Evolutionary conservation across 2,797 vertebrate species (phyloP).

Genomic region (Parauchenoglanis punctatus): DNA sequence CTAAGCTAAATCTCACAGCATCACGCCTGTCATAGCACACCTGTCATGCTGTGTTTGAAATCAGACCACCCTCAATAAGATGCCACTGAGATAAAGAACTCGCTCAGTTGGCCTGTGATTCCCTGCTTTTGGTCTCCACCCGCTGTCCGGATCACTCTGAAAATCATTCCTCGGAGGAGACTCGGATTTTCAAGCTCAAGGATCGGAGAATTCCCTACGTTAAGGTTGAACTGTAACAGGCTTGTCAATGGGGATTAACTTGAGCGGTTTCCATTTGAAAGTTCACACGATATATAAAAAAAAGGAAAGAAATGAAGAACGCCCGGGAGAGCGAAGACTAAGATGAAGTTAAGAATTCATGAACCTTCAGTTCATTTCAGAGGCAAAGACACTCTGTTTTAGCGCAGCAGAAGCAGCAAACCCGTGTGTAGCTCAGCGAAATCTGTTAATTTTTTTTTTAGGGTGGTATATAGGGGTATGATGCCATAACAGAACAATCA

Average conservation of each 20-base stretch:
- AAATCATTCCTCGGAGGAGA: slow-evolving; percentile 16
- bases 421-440: not conserved
- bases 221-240: slow-evolving; percentile 62
- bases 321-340: not conserved
- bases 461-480: not conserved
- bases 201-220: slow-evolving; percentile 49
- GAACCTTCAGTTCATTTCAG: slow-evolving; percentile 42
- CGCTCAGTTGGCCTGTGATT: not conserved
- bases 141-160: slow-evolving; percentile 47
- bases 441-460: not conserved
- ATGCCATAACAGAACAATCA: not conserved
- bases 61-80: slow-evolving; percentile 10
- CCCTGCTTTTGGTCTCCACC: slow-evolving; percentile 9
- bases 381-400: not conserved
- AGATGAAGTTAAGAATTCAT: slow-evolving; percentile 52
- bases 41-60: not conserved
- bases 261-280: slow-evolving; percentile 60
- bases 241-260: slow-evolving; percentile 70
- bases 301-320: not conserved
- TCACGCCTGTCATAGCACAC: not conserved
- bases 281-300: not conserved
- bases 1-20: not conserved
- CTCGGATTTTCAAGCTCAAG: slow-evolving; percentile 27
- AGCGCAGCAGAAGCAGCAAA: not conserved
- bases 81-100: not conserved